These are phyloP conservation scores for Lutraria rhynchaena DNA, from an alignment of 1,140 invertebrate species.

Conservation along the genomic window DNA sequence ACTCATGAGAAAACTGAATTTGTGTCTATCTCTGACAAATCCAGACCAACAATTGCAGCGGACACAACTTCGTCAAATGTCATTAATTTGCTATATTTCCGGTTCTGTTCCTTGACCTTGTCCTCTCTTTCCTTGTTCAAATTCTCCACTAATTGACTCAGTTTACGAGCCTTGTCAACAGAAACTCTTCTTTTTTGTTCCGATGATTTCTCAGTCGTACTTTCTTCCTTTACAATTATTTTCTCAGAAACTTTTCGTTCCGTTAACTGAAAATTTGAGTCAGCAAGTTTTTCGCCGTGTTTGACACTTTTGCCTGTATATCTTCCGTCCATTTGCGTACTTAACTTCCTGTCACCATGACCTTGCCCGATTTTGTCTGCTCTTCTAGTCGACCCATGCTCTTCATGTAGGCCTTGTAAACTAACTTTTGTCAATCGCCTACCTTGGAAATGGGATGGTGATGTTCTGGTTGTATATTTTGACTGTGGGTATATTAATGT, in stretches of 20 bases:
- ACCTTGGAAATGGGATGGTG: not conserved
- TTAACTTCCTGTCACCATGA: not conserved
- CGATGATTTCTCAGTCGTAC: too few relatives aligned
- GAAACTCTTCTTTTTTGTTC: not conserved
- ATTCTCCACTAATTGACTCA: conserved; percentile 25
- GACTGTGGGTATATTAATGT: conserved; percentile 33
- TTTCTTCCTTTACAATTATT: conserved; percentile 23
- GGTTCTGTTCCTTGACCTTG: conserved; percentile 44
- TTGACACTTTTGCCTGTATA: too few relatives aligned
- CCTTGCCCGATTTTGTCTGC: not conserved
- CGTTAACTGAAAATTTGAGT: not conserved
- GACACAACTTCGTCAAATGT: conserved; percentile 14
- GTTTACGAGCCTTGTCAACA: not conserved
- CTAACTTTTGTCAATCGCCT: conserved; percentile 25
- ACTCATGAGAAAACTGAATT: conserved; percentile 4
- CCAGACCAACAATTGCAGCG: conserved; percentile 15
- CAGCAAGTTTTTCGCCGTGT: not conserved
- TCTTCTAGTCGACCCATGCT: not conserved
- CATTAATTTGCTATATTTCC: conserved; percentile 17
- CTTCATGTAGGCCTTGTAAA: not conserved
- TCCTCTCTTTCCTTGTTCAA: conserved; percentile 26
- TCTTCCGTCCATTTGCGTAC: not conserved
- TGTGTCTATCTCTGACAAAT: too few relatives aligned
- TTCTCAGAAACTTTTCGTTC: not conserved
- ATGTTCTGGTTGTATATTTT: not conserved